A percentile compares a stretch with the other conserved stretches of the same genome.
These are phyloP conservation scores for Corythucha ciliata DNA, from an alignment of 2,888 invertebrate species.

Conservation along the genomic window DNA sequence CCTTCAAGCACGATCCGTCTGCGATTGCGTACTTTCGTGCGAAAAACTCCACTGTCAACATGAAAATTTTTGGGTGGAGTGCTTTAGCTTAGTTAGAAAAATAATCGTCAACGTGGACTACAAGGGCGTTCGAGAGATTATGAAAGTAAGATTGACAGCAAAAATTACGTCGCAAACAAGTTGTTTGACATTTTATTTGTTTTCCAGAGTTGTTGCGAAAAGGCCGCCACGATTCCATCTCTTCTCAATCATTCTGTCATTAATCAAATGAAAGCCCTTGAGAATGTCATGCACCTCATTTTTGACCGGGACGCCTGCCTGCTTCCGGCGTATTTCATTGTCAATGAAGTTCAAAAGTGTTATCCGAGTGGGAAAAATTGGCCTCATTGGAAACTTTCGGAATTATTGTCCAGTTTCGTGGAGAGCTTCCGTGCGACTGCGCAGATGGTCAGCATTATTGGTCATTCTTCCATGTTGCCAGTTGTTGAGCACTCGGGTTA, in stretches of 20 bases:
- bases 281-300: slow-evolving; percentile 75
- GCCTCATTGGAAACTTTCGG: slow-evolving; percentile 90
- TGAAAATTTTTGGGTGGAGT: slow-evolving; percentile 81
- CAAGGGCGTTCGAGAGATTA: slow-evolving; percentile 86
- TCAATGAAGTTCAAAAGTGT: slow-evolving; percentile 87
- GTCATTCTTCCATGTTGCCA: slow-evolving; percentile 82
- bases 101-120: slow-evolving; percentile 89
- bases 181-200: not conserved
- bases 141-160: too few species aligned
- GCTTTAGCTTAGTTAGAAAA: slow-evolving; percentile 71
- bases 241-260: slow-evolving; percentile 68
- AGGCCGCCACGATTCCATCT: slow-evolving; percentile 70
- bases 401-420: slow-evolving; percentile 75
- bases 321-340: slow-evolving; percentile 87
- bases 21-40: slow-evolving; percentile 73
- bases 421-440: slow-evolving; percentile 89
- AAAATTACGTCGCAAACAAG: too few species aligned
- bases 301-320: slow-evolving; percentile 87
- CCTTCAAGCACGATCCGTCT: slow-evolving; percentile 69
- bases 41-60: slow-evolving; percentile 74
- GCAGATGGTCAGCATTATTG: slow-evolving; percentile 91
- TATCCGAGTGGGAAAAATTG: slow-evolving; percentile 68
- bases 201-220: slow-evolving; percentile 73
- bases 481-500: slow-evolving; percentile 90
- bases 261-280: slow-evolving; percentile 70